Evolutionary conservation across 2,888 invertebrate species (phyloP).

Genomic region (Chouioia cunea): DNA sequence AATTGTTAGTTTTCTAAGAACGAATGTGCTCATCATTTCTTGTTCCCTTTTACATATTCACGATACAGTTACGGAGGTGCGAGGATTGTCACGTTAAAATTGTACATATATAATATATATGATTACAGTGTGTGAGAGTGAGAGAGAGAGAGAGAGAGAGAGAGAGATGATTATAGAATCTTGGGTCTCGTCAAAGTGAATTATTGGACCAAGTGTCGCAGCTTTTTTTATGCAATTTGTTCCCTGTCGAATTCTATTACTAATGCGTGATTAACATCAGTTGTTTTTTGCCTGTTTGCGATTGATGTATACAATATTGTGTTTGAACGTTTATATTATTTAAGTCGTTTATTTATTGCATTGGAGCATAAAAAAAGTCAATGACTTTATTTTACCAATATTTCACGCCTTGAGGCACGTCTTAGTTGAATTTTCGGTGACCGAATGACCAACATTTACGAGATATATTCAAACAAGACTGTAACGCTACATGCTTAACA

Average conservation of each 20-base stretch:
- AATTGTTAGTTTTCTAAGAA: constrained; percentile 28
- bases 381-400: constrained; percentile 36
- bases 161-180: too few species aligned
- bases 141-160: too few species aligned
- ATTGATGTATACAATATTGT: background rate
- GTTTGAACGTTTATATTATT: constrained; percentile 1
- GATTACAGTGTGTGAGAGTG: too few species aligned
- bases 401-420: constrained; percentile 24
- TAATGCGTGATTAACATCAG: background rate
- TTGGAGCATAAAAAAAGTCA: too few species aligned
- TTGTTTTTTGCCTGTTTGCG: background rate
- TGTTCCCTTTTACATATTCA: too few species aligned
- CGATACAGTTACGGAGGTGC: too few species aligned
- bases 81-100: too few species aligned
- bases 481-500: constrained; percentile 23
- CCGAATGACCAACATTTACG: constrained; percentile 8
- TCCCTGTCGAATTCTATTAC: constrained; percentile 27
- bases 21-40: too few species aligned
- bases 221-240: constrained; percentile 23
- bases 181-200: constrained; percentile 26
- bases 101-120: constrained; percentile 7
- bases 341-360: constrained; percentile 2
- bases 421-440: constrained; percentile 37
- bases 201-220: constrained; percentile 36
- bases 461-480: constrained; percentile 32